phyloP scores from a whole-genome alignment of 2,113 vertebrate genomes.

The Epinephelus moara region DNA sequence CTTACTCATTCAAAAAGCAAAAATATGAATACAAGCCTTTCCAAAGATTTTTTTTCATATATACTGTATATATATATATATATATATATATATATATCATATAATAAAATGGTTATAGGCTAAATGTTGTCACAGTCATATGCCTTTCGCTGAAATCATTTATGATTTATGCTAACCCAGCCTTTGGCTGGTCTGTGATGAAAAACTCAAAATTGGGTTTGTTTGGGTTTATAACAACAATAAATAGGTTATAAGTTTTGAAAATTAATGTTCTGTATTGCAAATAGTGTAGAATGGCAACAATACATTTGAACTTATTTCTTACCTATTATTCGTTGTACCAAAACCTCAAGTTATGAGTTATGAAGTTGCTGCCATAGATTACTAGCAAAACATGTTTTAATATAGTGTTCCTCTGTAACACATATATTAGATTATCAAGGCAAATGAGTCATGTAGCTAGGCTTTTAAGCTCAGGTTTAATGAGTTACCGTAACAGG shows the following conservation, averaged over 20 bases:
- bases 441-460: slow-evolving; percentile 36
- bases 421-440: slow-evolving; percentile 42
- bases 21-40: slow-evolving; percentile 59
- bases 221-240: slow-evolving; percentile 49
- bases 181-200: slow-evolving; percentile 56
- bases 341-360: slow-evolving; percentile 21
- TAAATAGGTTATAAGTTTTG: slow-evolving; percentile 41
- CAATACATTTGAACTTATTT: slow-evolving; percentile 44
- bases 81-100: slow-evolving; percentile 31
- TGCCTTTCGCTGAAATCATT: slow-evolving; percentile 67
- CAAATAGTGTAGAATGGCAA: slow-evolving; percentile 62
- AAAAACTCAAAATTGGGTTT: slow-evolving; percentile 30
- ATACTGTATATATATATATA: slow-evolving; percentile 34
- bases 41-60: slow-evolving; percentile 25
- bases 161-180: slow-evolving; percentile 51
- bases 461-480: slow-evolving; percentile 31
- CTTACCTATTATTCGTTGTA: slow-evolving; percentile 16
- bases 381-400: slow-evolving; percentile 34
- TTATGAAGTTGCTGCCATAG: slow-evolving; percentile 18
- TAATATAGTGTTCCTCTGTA: slow-evolving; percentile 19
- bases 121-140: slow-evolving; percentile 79
- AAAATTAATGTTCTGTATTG: slow-evolving; percentile 65
- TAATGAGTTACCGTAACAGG: slow-evolving; percentile 23
- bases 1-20: slow-evolving; percentile 59
- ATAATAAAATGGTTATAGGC: slow-evolving; percentile 59